Evolutionary conservation across 2,113 vertebrate genomes (phyloP).

Genomic region (Nyctereutes procyonoides): DNA sequence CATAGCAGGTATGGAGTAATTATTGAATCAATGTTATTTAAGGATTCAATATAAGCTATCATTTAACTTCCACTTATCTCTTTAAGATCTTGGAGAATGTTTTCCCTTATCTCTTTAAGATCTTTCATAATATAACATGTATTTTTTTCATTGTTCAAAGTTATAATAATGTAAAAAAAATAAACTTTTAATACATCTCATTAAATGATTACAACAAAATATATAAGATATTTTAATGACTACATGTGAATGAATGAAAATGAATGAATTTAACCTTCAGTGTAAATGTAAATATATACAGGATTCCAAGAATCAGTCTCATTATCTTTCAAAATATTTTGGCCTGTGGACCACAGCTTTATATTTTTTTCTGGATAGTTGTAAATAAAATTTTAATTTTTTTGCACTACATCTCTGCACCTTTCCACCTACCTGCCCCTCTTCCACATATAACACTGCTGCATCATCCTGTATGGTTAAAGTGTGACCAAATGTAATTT

Average conservation of each 20-base stretch:
- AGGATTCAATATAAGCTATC: not conserved
- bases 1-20: not conserved
- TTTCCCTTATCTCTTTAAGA: not conserved
- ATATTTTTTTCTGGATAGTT: not conserved
- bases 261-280: not conserved
- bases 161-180: not conserved
- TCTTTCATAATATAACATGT: not conserved
- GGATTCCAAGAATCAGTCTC: not conserved
- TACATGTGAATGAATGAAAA: not conserved
- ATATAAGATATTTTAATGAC: not conserved
- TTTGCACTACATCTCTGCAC: constrained; percentile 40
- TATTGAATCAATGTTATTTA: constrained; percentile 3
- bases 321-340: constrained; percentile 40
- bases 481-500: constrained; percentile 75
- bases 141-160: not conserved
- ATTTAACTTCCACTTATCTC: not conserved
- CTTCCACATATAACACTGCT: constrained; percentile 46
- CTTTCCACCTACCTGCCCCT: constrained; percentile 46
- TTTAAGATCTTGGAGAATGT: not conserved
- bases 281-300: not conserved
- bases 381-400: constrained; percentile 57
- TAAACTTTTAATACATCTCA: not conserved
- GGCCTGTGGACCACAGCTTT: not conserved
- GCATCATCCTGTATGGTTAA: constrained; percentile 51
- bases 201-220: not conserved